Evolutionary conservation across 2,888 invertebrate species (phyloP).

Genomic region (Artemia sinica): DNA sequence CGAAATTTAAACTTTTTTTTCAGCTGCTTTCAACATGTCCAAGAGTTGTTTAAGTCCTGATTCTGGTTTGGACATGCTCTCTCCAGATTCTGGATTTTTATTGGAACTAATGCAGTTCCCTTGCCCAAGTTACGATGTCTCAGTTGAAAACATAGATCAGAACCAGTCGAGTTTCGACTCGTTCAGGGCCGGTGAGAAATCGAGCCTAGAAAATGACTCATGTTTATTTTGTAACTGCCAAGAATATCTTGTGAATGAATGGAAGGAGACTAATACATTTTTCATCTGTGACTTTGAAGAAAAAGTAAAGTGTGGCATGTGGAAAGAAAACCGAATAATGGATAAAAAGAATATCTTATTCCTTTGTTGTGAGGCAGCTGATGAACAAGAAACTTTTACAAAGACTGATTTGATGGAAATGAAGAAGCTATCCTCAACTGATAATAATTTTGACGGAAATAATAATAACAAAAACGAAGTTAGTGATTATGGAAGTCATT

Average conservation of each 20-base stretch:
- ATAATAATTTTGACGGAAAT: background rate
- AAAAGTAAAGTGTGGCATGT: background rate
- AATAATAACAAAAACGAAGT: background rate
- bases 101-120: background rate
- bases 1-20: no score
- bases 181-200: background rate
- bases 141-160: background rate
- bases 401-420: background rate
- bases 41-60: background rate
- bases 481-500: no score
- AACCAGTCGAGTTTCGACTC: background rate
- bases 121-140: conserved; percentile 6
- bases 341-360: background rate
- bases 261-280: conserved; percentile 1
- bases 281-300: conserved; percentile 10
- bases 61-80: conserved; percentile 8
- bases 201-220: background rate
- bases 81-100: conserved; percentile 5
- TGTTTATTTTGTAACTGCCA: no score
- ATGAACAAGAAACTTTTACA: background rate
- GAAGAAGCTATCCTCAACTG: background rate
- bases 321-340: conserved; percentile 2
- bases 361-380: background rate
- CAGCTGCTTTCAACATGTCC: no score
- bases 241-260: background rate